Base-by-base conservation (phyloP, 2,113 vertebrate species). In the Sinocyclocheilus grahami region DNA sequence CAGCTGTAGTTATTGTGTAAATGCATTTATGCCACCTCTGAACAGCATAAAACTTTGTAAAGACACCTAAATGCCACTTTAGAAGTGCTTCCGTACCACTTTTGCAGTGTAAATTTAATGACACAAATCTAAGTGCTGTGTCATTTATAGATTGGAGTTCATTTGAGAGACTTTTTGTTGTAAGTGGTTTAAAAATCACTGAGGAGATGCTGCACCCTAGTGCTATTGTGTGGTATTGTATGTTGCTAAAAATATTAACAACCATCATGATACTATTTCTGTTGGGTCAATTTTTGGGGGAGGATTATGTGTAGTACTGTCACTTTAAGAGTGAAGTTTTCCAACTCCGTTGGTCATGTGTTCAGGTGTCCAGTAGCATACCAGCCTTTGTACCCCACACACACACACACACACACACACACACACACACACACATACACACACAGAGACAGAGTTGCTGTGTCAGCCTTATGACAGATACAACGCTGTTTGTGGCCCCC, bases 401-500 rank as follows among this genome's bases (percentile, higher is more conserved):
- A 86, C 88, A 85, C 90, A 88, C 90, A 90, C 65, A 90, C 86
- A 87, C 30, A 33, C 30, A 30, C 30, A 30, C 30, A 12, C 46
- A 48, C 62, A 75, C 89, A 86, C 88, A 85, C 90, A 88, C 90
- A 90, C 65, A 90, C 86, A 87, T 3, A 33, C 30, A 30, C 30
- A 30, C 30, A 30, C 30, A 30, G 62, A 90, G 77, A 63, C 33
- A 84, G 42, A 83, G 72, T 87, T 86, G 94, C 94, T 93, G 88
- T 85, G 78, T 94, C 94, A 94, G 94, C 93, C 86, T 78, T 82
- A 84, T 55, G 72, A 33, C 65, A 58, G 69, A 88, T 80, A 30
- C 71, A 72, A n/a, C 77, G 33, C 7, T 85, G 87, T 89, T 60
- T 87, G 58, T 87, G 74, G 55, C 46, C 82, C 37, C 53, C 58